Evolutionary conservation across 2,888 invertebrate species (phyloP).

Genomic region (Macrophya annulata): DNA sequence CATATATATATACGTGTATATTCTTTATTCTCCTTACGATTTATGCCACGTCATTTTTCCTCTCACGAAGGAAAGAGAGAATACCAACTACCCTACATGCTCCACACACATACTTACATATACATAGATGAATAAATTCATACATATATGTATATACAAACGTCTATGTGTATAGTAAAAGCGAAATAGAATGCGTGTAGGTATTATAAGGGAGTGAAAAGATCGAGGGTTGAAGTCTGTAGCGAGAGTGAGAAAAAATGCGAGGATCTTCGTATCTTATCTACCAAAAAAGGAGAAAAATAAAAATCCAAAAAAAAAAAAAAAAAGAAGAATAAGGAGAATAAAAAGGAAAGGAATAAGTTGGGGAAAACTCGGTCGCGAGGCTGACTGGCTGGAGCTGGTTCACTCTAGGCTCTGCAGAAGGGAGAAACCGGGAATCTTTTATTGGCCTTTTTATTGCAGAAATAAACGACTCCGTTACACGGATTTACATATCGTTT

Average conservation of each 20-base stretch:
- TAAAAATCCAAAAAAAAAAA: neutral
- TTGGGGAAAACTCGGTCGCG: slow-evolving; percentile 29
- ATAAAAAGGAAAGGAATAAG: slow-evolving; percentile 9
- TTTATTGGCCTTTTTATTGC: slow-evolving; percentile 75
- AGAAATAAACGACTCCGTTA: slow-evolving; percentile 73
- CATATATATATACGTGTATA: slow-evolving; percentile 56
- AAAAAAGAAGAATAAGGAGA: neutral
- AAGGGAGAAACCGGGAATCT: slow-evolving; percentile 53
- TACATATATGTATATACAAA: neutral
- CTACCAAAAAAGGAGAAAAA: slow-evolving; percentile 58
- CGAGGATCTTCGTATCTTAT: slow-evolving; percentile 58
- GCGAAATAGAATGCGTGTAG: neutral
- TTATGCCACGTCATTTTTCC: slow-evolving; percentile 74
- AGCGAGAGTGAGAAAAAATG: slow-evolving; percentile 58
- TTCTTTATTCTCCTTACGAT: slow-evolving; percentile 71
- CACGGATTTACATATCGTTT: slow-evolving; percentile 74
- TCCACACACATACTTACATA: neutral
- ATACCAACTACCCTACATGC: slow-evolving; percentile 27
- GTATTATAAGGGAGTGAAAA: slow-evolving; percentile 13
- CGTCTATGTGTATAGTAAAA: neutral
- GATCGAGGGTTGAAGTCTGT: slow-evolving; percentile 48
- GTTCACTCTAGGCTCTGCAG: neutral
- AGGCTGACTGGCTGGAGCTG: neutral
- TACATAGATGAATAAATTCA: neutral
- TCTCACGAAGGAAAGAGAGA: slow-evolving; percentile 4